Conservation (phyloP, 2,797 vertebrate genomes). For the Sebastes paucispinis region DNA sequence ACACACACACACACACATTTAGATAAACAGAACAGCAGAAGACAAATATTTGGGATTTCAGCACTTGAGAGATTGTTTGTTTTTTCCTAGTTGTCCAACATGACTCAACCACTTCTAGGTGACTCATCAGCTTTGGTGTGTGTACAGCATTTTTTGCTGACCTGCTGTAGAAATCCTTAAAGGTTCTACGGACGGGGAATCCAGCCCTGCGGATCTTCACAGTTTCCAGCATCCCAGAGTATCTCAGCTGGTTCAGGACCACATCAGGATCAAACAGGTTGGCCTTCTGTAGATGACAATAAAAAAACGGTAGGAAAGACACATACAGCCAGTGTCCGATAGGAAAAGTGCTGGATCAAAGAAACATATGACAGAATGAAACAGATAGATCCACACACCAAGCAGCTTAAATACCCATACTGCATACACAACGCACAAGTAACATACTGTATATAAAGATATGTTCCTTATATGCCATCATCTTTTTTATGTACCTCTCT, state of each 20-base stretch:
- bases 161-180: slow-evolving; percentile 88
- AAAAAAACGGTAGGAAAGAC: too few species aligned
- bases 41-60: background rate
- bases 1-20: slow-evolving; percentile 5
- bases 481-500: too few species aligned
- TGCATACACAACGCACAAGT: too few species aligned
- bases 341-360: too few species aligned
- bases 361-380: too few species aligned
- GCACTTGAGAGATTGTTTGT: background rate
- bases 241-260: slow-evolving; percentile 90
- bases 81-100: background rate
- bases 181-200: slow-evolving; percentile 89
- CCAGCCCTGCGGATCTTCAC: slow-evolving; percentile 92
- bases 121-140: background rate
- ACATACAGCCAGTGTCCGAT: too few species aligned
- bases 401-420: too few species aligned
- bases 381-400: too few species aligned
- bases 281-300: slow-evolving; percentile 71
- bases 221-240: slow-evolving; percentile 94
- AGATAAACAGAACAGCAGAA: background rate
- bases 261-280: slow-evolving; percentile 87
- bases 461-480: too few species aligned
- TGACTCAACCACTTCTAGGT: background rate
- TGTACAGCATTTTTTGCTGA: slow-evolving; percentile 45
- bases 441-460: too few species aligned